A percentile compares a stretch with the other conserved stretches of the same genome.
Conservation (phyloP, 2,888 invertebrate genomes). For the Gastrophysa polygoni region DNA sequence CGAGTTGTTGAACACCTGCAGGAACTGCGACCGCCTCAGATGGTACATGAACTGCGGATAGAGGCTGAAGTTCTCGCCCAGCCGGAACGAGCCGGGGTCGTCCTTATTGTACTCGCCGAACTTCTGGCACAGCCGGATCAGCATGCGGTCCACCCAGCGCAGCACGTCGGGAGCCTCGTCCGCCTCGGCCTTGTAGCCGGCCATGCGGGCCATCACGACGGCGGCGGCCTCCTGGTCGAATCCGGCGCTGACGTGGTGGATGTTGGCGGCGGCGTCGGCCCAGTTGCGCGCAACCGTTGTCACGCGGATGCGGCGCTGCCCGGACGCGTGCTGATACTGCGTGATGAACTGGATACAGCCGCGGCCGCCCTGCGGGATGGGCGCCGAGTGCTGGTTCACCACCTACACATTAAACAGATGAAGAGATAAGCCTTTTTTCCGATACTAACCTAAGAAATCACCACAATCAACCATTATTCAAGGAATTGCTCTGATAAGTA, state of each 20-base stretch:
- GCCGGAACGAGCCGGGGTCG: constrained; percentile 93
- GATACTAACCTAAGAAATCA: too few relatives aligned
- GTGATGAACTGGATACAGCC: constrained; percentile 98
- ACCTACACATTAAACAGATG: too few relatives aligned
- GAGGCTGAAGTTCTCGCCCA: constrained; percentile 95
- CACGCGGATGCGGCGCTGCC: constrained; percentile 92
- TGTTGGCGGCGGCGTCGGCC: constrained; percentile 91
- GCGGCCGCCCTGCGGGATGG: constrained; percentile 93
- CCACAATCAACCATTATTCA: too few relatives aligned
- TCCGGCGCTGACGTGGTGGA: constrained; percentile 91
- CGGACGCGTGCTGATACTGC: constrained; percentile 95
- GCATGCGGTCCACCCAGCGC: constrained; percentile 97
- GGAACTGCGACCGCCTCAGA: constrained; percentile 94
- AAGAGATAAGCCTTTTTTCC: too few relatives aligned
- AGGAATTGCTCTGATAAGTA: too few relatives aligned
- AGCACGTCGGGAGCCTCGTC: constrained; percentile 97
- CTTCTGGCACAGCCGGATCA: constrained; percentile 98
- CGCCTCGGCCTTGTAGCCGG: constrained; percentile 93
- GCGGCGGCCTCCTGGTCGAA: constrained; percentile 99
- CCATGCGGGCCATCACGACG: constrained; percentile 95
- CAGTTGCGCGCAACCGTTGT: constrained; percentile 98
- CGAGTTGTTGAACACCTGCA: constrained; percentile 99
- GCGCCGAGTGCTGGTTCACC: constrained; percentile 91
- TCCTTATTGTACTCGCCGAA: constrained; percentile 99
- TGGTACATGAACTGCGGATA: constrained; percentile 99